phyloP scores from a whole-genome alignment of 2,888 invertebrate genomes.

The Deroplatys truncata region DNA sequence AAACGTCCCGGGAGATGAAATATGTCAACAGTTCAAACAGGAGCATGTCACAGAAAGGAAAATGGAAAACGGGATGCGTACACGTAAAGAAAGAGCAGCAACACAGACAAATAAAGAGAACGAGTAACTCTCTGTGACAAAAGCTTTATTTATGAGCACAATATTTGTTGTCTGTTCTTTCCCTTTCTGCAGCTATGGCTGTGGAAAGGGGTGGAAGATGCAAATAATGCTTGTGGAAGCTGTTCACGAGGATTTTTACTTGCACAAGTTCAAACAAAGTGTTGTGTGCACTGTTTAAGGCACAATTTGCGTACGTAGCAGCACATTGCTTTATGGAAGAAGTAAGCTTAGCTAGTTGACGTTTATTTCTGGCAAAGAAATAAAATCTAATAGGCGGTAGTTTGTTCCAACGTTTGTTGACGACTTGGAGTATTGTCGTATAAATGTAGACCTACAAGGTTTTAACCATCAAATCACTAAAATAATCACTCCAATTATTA shows the following conservation, averaged over 20 bases:
- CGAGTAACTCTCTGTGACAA: not conserved
- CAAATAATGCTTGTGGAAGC: not conserved
- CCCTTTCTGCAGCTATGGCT: not conserved
- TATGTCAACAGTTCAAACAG: not conserved
- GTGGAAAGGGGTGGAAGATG: not conserved
- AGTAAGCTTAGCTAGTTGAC: not conserved
- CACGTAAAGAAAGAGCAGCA: not conserved
- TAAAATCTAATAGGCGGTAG: not conserved
- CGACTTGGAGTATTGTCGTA: no score
- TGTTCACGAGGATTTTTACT: not conserved
- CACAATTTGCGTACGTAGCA: not conserved
- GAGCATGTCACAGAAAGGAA: not conserved
- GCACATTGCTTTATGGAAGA: not conserved
- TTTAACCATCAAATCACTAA: no score
- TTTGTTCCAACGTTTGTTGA: not conserved
- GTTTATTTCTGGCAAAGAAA: not conserved
- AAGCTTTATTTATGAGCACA: constrained; percentile 7
- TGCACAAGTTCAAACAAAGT: not conserved
- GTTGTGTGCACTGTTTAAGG: not conserved
- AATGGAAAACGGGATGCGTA: not conserved
- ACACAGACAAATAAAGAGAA: not conserved
- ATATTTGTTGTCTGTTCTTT: not conserved
- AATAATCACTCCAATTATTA: no score
- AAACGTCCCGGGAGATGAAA: not conserved
- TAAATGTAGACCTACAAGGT: no score